A percentile compares a stretch with the other conserved stretches of the same genome.
These are phyloP conservation scores for Oligia strigilis DNA, from an alignment of 2,888 invertebrate species.

Conservation along the genomic window DNA sequence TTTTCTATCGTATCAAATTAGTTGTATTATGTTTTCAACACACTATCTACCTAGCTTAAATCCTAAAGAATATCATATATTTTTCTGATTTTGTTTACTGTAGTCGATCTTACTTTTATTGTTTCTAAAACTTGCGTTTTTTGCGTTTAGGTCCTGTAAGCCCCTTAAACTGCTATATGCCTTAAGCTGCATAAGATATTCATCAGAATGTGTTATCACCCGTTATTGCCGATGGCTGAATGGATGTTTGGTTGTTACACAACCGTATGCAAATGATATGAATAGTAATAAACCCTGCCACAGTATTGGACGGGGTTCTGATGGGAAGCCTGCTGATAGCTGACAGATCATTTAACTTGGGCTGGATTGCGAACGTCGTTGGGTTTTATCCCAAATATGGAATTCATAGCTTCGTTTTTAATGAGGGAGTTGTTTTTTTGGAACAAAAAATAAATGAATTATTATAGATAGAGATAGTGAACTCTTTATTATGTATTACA, in stretches of 20 bases:
- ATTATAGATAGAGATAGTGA: too few relatives aligned
- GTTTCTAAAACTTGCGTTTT: too few relatives aligned
- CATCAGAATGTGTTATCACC: conserved; percentile 1
- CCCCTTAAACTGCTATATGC: neutral
- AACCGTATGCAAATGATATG: conserved; percentile 54
- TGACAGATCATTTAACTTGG: conserved; percentile 23
- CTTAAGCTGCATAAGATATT: neutral
- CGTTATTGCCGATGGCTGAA: conserved; percentile 23
- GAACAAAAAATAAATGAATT: neutral
- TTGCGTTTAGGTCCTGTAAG: too few relatives aligned
- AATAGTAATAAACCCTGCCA: conserved; percentile 32
- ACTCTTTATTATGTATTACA: too few relatives aligned
- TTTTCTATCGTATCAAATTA: too few relatives aligned
- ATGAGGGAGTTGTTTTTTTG: neutral
- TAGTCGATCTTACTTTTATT: too few relatives aligned
- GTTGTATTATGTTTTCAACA: too few relatives aligned
- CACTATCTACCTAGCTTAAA: too few relatives aligned
- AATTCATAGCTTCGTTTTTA: neutral
- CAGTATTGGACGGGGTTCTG: conserved; percentile 25
- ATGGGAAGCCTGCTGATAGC: conserved; percentile 18
- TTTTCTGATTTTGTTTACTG: too few relatives aligned
- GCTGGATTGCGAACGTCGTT: neutral
- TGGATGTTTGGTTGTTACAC: conserved; percentile 14
- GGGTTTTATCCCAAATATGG: neutral
- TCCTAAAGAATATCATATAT: too few relatives aligned